These are phyloP conservation scores for Schizothorax lantsangensis DNA, from an alignment of 2,797 vertebrate genomes.

Conservation along the genomic window DNA sequence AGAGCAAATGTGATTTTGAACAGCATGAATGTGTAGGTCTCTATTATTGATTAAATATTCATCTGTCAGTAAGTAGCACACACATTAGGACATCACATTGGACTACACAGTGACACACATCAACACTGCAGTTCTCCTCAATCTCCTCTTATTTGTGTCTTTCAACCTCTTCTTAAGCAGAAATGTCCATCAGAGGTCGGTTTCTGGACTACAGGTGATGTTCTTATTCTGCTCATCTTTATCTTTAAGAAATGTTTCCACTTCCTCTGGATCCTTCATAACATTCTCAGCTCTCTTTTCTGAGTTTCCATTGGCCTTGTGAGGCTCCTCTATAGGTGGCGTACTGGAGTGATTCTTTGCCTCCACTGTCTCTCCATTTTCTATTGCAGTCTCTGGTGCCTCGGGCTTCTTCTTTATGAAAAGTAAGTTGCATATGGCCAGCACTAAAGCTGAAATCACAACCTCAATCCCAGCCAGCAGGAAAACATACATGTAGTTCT, in stretches of 20 bases:
- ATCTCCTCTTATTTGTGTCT: background rate
- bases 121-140: slow-evolving; percentile 10
- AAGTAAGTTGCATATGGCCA: slow-evolving; percentile 80
- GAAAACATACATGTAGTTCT: slow-evolving; percentile 84
- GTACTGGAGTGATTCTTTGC: slow-evolving; percentile 75
- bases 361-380: slow-evolving; percentile 77
- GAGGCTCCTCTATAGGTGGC: slow-evolving; percentile 55
- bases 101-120: slow-evolving; percentile 21
- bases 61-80: background rate
- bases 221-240: slow-evolving; percentile 59
- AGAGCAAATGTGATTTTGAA: slow-evolving; percentile 13
- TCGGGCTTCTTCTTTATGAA: slow-evolving; percentile 75
- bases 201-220: slow-evolving; percentile 39
- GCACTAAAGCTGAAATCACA: slow-evolving; percentile 76
- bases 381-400: slow-evolving; percentile 48
- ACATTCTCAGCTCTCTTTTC: slow-evolving; percentile 68
- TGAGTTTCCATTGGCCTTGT: slow-evolving; percentile 73
- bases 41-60: slow-evolving; percentile 7
- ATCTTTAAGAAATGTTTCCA: slow-evolving; percentile 79
- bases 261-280: slow-evolving; percentile 68
- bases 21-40: background rate
- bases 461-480: slow-evolving; percentile 83
- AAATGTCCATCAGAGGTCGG: slow-evolving; percentile 40
- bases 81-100: background rate
- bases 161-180: background rate